Evolutionary conservation across 2,113 vertebrate genomes (phyloP), one percentile per base, ranked within the genome.

Genomic region (Phodopus roborovskii): DNA sequence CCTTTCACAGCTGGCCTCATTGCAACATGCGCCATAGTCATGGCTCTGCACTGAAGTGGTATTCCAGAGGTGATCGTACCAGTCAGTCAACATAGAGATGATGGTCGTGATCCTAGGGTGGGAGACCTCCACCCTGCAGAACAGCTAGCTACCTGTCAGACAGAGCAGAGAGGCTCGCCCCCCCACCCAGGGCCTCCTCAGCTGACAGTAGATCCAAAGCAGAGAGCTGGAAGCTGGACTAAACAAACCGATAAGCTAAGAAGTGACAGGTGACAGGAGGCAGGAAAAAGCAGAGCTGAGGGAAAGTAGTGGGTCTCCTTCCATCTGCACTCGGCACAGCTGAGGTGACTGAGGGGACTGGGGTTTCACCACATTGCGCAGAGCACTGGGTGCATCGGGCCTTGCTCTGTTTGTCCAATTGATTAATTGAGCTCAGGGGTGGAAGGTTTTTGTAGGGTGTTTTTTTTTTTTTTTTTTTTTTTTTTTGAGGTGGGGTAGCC

Each of bases 251-350:
- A 88, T 97, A 95, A 82, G 39, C 39, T n/a, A 66, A 62, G 73
- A 96, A 28, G 81, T 88, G 95, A 95, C 94, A 78, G 90, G 53
- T 96, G 91, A 95, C 92, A 84, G 91, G 91, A 98, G 64, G 84
- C 79, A 93, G 79, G 50, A 50, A 33, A 13, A 30, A 42, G 58
- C 45, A 68, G 45, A 73, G 83, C 87, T 88, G 12, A 75, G 53
- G 78, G 48, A 0, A 33, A 83, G 28, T 33, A 86, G 87, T 84
- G 73, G 70, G 24, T 5, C 53, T 92, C 58, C 50, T 45, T 70
- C 11, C 36, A 1, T 78, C 39, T 77, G 60, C 36, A 39, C 77
- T 9, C 50, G 88, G 50, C 68, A 19, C 17, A 86, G 42, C 56
- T 64, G 5, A 28, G 78, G 15, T 36, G 53, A 28, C 66, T 71